A percentile compares a stretch with the other conserved stretches of the same genome.
phyloP scores from a whole-genome alignment of 2,888 invertebrate genomes.

The Chamaedrilus cognettii region DNA sequence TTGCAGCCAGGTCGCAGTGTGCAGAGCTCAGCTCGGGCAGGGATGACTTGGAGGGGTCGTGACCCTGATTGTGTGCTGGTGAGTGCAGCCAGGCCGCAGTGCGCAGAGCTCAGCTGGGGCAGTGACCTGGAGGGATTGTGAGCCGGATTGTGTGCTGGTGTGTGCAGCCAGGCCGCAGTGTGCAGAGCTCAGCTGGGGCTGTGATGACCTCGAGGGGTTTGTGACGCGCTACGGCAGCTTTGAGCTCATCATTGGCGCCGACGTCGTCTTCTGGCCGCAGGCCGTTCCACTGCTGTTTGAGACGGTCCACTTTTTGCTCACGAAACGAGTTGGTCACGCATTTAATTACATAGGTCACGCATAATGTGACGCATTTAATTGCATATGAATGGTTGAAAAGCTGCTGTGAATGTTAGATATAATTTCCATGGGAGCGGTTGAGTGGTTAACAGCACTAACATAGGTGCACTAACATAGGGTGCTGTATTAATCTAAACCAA shows the following conservation, averaged over 20 bases:
- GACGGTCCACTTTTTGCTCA: slow-evolving; percentile 16
- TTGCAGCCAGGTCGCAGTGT: not conserved
- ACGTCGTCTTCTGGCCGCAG: slow-evolving; percentile 30
- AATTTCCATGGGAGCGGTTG: too few relatives aligned
- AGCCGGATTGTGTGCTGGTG: not conserved
- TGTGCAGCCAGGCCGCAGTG: slow-evolving; percentile 18
- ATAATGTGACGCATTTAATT: not conserved
- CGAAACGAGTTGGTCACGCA: slow-evolving; percentile 1
- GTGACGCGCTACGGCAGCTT: slow-evolving; percentile 17
- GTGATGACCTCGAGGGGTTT: slow-evolving; percentile 16
- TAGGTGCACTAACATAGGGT: too few relatives aligned
- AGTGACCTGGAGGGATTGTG: too few relatives aligned
- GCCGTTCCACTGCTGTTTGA: slow-evolving; percentile 28
- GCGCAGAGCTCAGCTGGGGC: too few relatives aligned
- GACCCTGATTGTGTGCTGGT: too few relatives aligned
- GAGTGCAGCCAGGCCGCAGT: not conserved
- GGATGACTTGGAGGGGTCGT: too few relatives aligned
- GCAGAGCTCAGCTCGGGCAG: too few relatives aligned
- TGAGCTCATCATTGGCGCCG: slow-evolving; percentile 27
- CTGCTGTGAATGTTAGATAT: too few relatives aligned
- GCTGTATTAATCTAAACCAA: too few relatives aligned
- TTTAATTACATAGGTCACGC: not conserved
- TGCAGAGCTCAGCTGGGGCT: slow-evolving; percentile 22
- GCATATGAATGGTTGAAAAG: not conserved
- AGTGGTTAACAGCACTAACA: too few relatives aligned